These are phyloP conservation scores for Ophonus ardosiacus DNA, from an alignment of 2,888 invertebrate genomes.

Conservation along the genomic window DNA sequence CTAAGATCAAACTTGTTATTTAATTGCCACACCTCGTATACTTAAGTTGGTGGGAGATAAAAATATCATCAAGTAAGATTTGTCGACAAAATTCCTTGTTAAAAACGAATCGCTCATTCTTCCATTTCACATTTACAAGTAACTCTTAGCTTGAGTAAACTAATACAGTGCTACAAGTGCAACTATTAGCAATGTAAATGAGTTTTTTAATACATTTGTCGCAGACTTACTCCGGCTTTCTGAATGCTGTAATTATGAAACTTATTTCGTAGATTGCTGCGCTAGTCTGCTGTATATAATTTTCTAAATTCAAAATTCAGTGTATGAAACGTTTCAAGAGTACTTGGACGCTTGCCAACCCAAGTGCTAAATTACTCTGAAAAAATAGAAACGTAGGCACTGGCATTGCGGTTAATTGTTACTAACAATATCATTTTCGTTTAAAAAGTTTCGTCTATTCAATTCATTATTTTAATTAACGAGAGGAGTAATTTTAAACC, in stretches of 20 bases:
- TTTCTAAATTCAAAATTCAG: conserved; percentile 44
- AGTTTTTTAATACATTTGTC: conserved; percentile 45
- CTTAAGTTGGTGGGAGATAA: too few relatives aligned
- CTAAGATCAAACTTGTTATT: too few relatives aligned
- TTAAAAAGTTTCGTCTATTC: neutral
- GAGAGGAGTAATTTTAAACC: neutral
- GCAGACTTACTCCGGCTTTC: neutral
- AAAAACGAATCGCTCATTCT: too few relatives aligned
- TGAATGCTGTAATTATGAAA: conserved; percentile 42
- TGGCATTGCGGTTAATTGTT: neutral
- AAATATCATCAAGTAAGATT: too few relatives aligned
- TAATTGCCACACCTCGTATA: too few relatives aligned
- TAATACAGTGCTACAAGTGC: neutral
- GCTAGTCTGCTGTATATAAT: conserved; percentile 24
- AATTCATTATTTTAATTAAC: neutral
- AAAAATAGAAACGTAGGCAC: conserved; percentile 9
- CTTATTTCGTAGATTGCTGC: conserved; percentile 35
- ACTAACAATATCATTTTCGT: neutral
- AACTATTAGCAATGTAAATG: neutral
- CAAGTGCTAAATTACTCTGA: conserved; percentile 11
- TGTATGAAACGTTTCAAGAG: conserved; percentile 12
- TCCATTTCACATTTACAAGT: neutral
- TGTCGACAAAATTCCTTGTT: too few relatives aligned
- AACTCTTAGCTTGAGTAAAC: neutral
- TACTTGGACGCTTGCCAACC: neutral